Evolutionary conservation across 2,797 vertebrate genomes (phyloP).

Genomic region (Trachops cirrhosus): DNA sequence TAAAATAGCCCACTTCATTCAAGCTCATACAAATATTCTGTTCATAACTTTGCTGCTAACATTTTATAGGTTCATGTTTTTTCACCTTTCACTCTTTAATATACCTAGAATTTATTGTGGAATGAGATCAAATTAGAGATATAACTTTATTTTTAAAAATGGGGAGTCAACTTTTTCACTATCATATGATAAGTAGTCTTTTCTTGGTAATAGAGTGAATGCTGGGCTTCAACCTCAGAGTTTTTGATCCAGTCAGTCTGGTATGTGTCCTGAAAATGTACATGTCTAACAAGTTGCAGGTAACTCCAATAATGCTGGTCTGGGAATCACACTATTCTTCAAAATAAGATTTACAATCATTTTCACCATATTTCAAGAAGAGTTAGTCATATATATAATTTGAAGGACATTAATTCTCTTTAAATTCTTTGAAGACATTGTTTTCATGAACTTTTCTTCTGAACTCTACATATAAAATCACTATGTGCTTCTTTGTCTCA

Average conservation of each 20-base stretch:
- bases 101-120: background rate
- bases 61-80: background rate
- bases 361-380: background rate
- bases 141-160: background rate
- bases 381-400: background rate
- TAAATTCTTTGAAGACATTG: background rate
- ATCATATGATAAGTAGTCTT: background rate
- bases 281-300: background rate
- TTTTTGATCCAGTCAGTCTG: background rate
- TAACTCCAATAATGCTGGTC: background rate
- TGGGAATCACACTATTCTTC: background rate
- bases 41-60: background rate
- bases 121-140: background rate
- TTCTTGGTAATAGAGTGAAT: background rate
- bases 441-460: background rate
- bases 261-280: background rate
- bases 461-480: background rate
- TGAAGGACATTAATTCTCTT: background rate
- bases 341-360: background rate
- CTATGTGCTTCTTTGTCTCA: background rate
- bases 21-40: background rate
- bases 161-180: background rate
- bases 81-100: background rate
- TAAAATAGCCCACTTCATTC: background rate
- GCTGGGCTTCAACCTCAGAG: background rate